Evolutionary conservation across 2,113 vertebrate genomes (phyloP).

Genomic region (Asarcornis scutulata): DNA sequence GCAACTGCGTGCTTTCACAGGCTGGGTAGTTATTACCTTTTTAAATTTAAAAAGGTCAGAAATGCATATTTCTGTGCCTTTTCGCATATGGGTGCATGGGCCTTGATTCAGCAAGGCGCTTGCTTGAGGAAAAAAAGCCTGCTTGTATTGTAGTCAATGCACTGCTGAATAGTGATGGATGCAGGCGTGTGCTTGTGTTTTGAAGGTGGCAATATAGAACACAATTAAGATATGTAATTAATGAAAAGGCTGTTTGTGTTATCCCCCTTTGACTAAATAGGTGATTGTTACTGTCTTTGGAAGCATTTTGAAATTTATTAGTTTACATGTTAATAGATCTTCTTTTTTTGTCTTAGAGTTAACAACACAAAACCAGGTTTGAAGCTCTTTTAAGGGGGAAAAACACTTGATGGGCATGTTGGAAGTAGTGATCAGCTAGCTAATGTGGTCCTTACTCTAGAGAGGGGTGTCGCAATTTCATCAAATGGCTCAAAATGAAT

Average conservation of each 20-base stretch:
- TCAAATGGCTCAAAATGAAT: not conserved
- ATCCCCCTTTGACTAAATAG: not conserved
- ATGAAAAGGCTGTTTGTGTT: not conserved
- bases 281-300: not conserved
- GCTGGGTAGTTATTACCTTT: not conserved
- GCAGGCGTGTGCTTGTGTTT: not conserved
- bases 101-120: not conserved
- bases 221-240: not conserved
- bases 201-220: not conserved
- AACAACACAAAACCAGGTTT: not conserved
- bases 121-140: not conserved
- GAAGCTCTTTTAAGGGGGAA: not conserved
- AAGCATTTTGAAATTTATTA: not conserved
- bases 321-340: not conserved
- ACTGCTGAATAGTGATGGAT: not conserved
- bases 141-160: not conserved
- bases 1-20: not conserved
- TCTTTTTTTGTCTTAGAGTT: not conserved
- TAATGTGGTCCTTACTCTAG: not conserved
- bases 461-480: not conserved
- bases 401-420: rapidly evolving
- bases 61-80: not conserved
- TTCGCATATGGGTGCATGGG: not conserved
- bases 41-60: not conserved
- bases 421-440: not conserved